A percentile compares a stretch with the other conserved stretches of the same genome.
Evolutionary conservation across 92 coral and sea anemone species (phyloP).

Genomic region (Zoanthus solanderi): DNA sequence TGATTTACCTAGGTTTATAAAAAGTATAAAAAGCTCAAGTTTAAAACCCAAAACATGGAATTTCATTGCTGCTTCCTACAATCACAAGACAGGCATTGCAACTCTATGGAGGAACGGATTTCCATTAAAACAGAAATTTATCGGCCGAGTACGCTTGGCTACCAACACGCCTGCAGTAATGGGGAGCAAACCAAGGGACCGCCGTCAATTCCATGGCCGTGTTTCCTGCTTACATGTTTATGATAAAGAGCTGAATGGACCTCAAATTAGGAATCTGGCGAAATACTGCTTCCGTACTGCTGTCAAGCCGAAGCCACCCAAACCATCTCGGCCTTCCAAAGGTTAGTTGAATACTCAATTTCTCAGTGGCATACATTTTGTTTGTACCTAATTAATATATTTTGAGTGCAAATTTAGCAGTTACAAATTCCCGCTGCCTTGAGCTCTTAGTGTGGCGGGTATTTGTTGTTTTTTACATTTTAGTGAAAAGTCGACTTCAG

Average conservation of each 20-base stretch:
- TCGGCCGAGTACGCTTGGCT: constrained; percentile 76
- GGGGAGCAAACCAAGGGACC: constrained; percentile 82
- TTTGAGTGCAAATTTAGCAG: no score
- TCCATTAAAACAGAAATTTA: constrained; percentile 65
- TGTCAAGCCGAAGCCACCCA: constrained; percentile 22
- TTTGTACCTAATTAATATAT: no score
- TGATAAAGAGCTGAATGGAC: constrained; percentile 74
- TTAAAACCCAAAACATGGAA: constrained; percentile 74
- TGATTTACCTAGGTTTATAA: neutral
- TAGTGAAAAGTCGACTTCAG: no score
- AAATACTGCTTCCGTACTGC: constrained; percentile 72
- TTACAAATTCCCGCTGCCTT: no score
- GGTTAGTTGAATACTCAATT: neutral
- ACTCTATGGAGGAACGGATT: constrained; percentile 70
- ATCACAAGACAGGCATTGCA: constrained; percentile 60
- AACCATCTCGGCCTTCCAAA: constrained; percentile 19
- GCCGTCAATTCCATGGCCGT: constrained; percentile 73
- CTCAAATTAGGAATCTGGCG: constrained; percentile 67
- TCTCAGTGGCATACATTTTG: no score
- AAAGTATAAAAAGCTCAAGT: neutral
- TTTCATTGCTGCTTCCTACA: constrained; percentile 72
- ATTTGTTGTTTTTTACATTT: no score
- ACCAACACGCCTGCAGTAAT: constrained; percentile 79
- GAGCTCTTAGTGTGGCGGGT: no score
- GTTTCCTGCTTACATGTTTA: constrained; percentile 78